Evolutionary conservation across 2,888 invertebrate genomes (phyloP), one percentile per base, ranked within the genome.

Genomic region (Cosmia pyralina): DNA sequence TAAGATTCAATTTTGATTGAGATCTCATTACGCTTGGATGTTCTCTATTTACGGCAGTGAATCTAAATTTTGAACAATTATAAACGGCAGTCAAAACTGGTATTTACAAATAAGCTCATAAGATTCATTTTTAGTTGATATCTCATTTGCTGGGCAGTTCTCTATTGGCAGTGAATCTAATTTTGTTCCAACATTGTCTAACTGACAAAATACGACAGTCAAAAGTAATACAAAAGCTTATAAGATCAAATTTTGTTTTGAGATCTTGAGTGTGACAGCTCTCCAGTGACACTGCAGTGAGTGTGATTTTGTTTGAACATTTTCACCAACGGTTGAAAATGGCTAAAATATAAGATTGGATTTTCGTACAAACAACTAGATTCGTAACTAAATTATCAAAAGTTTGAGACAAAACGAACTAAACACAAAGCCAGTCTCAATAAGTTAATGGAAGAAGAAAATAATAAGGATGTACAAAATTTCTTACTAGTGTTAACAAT

Each of bases 401-500:
- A 0, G 34, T 66, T 68, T 72, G 83, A 73, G 77, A 83, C 77
- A 68, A 68, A 72, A 73, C 69, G 44, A 72, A 74, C 71, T 78
- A 67, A 77, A 81, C 60, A 66, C 65, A 66, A 75, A 77, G 62
- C 55, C 72, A 70, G 76, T 74, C 64, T 77, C 72, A 71, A 63
- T 57, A 65, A 65, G 28, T 71, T 64, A 48, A 77, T 72, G 79
- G 75, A 79, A 77, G 65, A 68, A 62, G 22, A 68, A 75, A 73
- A 69, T 64, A 52, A 72, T 55, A 74, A 79, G 74, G 78, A 81
- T 83, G 74, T 85, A 77, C 48, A 72, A 75, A 68, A 77, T 48
- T 57, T 59, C 64, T 72, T 62, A 74, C 44, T 50, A 69, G 28
- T 74, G 76, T 77, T 74, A 80, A 75, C 74, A 69, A 74, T 72